Conservation (phyloP, 1,140 invertebrate genomes). For the Hydropsyche tenuis region DNA sequence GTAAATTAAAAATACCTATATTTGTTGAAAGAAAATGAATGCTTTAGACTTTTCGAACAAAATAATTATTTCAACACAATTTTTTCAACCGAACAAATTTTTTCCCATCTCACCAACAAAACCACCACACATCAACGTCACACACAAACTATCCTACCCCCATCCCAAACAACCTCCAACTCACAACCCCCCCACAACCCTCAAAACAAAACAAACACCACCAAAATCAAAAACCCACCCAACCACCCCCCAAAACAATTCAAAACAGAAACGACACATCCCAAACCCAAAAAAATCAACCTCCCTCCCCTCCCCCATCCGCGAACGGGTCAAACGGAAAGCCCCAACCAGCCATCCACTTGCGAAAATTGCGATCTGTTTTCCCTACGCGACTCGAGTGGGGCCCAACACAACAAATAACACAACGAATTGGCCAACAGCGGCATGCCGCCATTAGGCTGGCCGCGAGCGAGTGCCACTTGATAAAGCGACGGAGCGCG, state of each 20-base stretch:
- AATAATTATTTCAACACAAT: too few species aligned
- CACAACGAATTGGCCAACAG: background rate
- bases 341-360: background rate
- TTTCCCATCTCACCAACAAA: too few species aligned
- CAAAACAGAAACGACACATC: too few species aligned
- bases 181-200: too few species aligned
- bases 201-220: background rate
- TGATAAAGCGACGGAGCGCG: slow-evolving; percentile 12
- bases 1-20: background rate
- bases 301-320: background rate
- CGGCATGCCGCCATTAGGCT: too few species aligned
- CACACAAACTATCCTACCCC: too few species aligned
- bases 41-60: too few species aligned
- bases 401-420: background rate
- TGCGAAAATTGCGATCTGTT: slow-evolving; percentile 27
- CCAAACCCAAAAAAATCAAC: slow-evolving; percentile 14
- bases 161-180: too few species aligned
- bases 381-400: slow-evolving; percentile 17
- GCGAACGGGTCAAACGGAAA: background rate
- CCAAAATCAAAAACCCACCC: background rate
- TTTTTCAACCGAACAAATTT: too few species aligned
- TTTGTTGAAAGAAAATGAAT: too few species aligned
- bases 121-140: too few species aligned
- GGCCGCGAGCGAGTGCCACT: background rate
- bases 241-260: background rate